Percentiles rank a stretch among this genome's conserved stretches.
Conservation (phyloP, 2,888 invertebrate species). For the Nephrotoma appendiculata region DNA sequence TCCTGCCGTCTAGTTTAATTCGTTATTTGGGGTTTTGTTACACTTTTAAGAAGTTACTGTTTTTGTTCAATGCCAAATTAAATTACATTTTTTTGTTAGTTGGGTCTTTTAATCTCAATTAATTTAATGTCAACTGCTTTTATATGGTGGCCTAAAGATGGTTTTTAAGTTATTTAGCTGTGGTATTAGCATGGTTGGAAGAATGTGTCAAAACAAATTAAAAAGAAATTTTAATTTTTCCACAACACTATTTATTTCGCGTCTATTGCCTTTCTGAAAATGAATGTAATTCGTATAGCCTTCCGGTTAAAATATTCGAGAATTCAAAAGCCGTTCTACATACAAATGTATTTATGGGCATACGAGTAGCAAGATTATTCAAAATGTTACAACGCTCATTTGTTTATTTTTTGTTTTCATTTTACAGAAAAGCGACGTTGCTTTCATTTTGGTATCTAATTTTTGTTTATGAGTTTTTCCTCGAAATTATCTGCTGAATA, state of each 20-base stretch:
- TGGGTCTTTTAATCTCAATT: neutral
- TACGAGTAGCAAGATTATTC: neutral
- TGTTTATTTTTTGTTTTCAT: neutral
- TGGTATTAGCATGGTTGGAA: neutral
- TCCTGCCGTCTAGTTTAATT: neutral
- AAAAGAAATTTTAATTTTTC: neutral
- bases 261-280: too few relatives aligned
- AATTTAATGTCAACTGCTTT: neutral
- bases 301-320: neutral
- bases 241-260: neutral
- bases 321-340: neutral
- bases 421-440: neutral
- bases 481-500: neutral
- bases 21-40: neutral
- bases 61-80: neutral
- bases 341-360: neutral
- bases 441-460: neutral
- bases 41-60: neutral
- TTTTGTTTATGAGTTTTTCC: neutral
- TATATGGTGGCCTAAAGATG: neutral
- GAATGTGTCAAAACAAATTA: neutral
- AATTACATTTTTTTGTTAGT: neutral
- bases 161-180: neutral
- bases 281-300: too few relatives aligned
- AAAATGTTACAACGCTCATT: neutral